Evolutionary conservation across 2,797 vertebrate species (phyloP).

Genomic region (Petrocephalus sullivani): DNA sequence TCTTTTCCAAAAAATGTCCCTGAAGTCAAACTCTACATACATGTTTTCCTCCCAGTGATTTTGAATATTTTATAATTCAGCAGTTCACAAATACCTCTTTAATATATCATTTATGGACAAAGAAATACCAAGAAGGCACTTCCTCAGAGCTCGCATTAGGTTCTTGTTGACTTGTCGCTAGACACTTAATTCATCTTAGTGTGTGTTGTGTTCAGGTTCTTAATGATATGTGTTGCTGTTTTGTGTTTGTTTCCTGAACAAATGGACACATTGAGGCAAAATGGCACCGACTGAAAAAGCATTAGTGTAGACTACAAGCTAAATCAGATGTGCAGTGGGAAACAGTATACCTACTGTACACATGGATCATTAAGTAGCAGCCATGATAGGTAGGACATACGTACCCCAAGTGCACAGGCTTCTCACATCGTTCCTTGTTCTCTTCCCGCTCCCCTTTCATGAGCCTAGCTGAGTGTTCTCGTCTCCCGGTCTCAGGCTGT

Average conservation of each 20-base stretch:
- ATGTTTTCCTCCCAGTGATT: neutral
- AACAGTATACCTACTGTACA: neutral
- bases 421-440: neutral
- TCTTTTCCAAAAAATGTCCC: neutral
- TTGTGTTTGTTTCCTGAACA: neutral
- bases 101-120: neutral
- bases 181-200: neutral
- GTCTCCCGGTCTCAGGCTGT: neutral
- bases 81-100: neutral
- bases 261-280: neutral
- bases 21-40: neutral
- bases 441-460: neutral
- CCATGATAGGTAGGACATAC: neutral
- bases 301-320: neutral
- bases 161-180: neutral
- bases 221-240: neutral
- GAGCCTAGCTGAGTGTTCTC: neutral
- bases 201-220: no score
- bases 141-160: neutral
- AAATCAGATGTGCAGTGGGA: neutral
- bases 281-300: neutral
- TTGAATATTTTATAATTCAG: neutral
- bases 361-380: neutral
- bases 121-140: neutral
- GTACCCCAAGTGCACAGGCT: neutral